Percentiles rank a stretch among this genome's conserved stretches.
These are phyloP conservation scores for Candoia aspera DNA, from an alignment of 2,113 vertebrate species.

Conservation along the genomic window DNA sequence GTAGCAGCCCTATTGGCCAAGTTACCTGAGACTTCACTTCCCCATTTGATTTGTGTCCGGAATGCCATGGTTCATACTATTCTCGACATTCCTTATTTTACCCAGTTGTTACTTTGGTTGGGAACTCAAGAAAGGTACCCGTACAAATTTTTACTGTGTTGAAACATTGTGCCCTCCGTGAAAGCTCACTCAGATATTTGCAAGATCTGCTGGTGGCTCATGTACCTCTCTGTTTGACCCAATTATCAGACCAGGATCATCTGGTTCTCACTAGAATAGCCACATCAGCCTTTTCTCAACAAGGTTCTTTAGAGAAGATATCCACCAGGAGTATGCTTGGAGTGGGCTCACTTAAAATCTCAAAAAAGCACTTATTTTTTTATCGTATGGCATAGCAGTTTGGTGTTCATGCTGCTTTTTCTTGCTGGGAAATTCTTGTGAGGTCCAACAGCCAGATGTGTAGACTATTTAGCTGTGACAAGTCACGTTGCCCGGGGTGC, in stretches of 20 bases:
- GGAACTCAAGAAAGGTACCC: not conserved
- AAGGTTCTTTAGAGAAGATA: not conserved
- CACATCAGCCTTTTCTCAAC: not conserved
- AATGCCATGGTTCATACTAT: not conserved
- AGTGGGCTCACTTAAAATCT: not conserved
- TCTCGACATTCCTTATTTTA: not conserved
- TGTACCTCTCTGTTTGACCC: not conserved
- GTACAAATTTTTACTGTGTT: not conserved
- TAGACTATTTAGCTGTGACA: too few relatives aligned
- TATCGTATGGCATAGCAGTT: too few relatives aligned
- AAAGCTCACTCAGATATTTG: not conserved
- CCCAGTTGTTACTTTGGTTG: not conserved
- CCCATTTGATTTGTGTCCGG: not conserved
- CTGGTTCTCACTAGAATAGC: not conserved
- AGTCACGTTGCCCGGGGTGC: too few relatives aligned
- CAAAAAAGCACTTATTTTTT: not conserved
- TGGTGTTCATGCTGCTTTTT: too few relatives aligned
- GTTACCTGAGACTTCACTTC: not conserved
- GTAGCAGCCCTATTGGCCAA: not conserved
- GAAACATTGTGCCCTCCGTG: not conserved
- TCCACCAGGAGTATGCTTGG: not conserved
- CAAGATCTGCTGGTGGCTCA: not conserved
- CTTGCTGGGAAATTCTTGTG: too few relatives aligned
- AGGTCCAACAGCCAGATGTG: too few relatives aligned
- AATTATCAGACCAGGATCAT: not conserved